Evolutionary conservation across 2,113 vertebrate species (phyloP).

Genomic region (Otis tarda): DNA sequence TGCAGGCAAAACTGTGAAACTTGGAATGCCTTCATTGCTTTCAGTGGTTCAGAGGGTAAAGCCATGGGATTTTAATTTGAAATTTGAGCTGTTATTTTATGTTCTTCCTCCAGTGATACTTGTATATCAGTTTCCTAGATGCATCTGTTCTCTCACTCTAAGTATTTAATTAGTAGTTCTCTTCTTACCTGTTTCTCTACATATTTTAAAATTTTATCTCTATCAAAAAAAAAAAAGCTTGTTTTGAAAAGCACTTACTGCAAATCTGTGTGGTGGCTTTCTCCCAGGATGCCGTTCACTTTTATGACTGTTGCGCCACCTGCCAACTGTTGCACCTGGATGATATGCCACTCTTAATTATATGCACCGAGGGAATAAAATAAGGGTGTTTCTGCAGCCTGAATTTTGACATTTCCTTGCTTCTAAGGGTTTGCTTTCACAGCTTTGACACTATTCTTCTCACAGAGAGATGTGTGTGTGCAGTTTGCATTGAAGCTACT

Average conservation of each 20-base stretch:
- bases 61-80: not conserved
- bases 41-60: not conserved
- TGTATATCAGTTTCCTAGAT: not conserved
- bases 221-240: not conserved
- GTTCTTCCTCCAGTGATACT: not conserved
- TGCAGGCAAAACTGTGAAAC: not conserved
- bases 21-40: not conserved
- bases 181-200: slow-evolving; percentile 1
- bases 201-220: slow-evolving; percentile 2
- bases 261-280: slow-evolving; percentile 7
- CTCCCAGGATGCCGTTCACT: slow-evolving; percentile 14
- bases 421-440: not conserved
- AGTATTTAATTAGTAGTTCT: slow-evolving; percentile 8
- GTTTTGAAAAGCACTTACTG: slow-evolving; percentile 19
- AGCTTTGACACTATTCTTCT: not conserved
- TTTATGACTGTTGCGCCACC: slow-evolving; percentile 15
- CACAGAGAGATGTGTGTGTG: not conserved
- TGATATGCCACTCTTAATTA: not conserved
- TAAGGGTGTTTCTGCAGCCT: not conserved
- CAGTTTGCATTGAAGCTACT: not conserved
- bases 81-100: not conserved
- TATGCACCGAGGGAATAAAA: not conserved
- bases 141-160: not conserved
- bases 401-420: not conserved
- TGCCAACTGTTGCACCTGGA: slow-evolving; percentile 37